A percentile compares a stretch with the other conserved stretches of the same genome.
Evolutionary conservation across 2,797 vertebrate species (phyloP).

Genomic region (Microctenopoma stevenorrisi): DNA sequence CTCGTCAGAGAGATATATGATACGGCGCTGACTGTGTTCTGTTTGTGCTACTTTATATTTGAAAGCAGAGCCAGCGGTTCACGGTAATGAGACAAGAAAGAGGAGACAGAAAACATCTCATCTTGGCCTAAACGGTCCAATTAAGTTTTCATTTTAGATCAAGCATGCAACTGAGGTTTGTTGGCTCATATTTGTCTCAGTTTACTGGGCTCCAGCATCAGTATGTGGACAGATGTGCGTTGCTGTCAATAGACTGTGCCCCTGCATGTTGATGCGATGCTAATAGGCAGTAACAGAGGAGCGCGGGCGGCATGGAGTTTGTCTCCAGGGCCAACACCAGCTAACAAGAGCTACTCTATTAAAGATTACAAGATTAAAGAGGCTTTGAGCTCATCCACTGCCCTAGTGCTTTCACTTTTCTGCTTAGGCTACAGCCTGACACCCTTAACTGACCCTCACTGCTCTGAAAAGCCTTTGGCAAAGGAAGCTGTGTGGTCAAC

Average conservation of each 20-base stretch:
- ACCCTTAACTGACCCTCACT: constrained; percentile 29
- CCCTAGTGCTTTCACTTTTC: constrained; percentile 44
- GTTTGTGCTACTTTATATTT: constrained; percentile 7
- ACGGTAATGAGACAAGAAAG: constrained; percentile 8
- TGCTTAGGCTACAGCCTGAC: constrained; percentile 31
- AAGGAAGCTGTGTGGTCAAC: constrained; percentile 8
- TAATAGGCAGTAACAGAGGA: constrained; percentile 45
- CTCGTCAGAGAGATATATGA: constrained; percentile 30
- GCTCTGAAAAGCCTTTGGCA: constrained; percentile 27
- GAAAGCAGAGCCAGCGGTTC: constrained; percentile 7
- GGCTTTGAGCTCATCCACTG: constrained; percentile 53
- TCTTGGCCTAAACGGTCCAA: constrained; percentile 3
- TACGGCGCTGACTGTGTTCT: not conserved
- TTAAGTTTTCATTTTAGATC: constrained; percentile 18
- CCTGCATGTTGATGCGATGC: constrained; percentile 43
- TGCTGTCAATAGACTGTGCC: constrained; percentile 22
- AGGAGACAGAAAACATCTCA: not conserved
- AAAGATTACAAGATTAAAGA: constrained; percentile 70
- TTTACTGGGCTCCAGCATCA: constrained; percentile 7
- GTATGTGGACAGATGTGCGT: constrained; percentile 14
- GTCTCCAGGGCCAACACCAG: constrained; percentile 43
- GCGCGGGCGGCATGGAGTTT: constrained; percentile 28
- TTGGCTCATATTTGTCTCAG: constrained; percentile 9
- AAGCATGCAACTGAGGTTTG: constrained; percentile 2
- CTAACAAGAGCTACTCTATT: constrained; percentile 70